phyloP scores from a whole-genome alignment of 2,888 invertebrate species.

The Xylota sylvarum region DNA sequence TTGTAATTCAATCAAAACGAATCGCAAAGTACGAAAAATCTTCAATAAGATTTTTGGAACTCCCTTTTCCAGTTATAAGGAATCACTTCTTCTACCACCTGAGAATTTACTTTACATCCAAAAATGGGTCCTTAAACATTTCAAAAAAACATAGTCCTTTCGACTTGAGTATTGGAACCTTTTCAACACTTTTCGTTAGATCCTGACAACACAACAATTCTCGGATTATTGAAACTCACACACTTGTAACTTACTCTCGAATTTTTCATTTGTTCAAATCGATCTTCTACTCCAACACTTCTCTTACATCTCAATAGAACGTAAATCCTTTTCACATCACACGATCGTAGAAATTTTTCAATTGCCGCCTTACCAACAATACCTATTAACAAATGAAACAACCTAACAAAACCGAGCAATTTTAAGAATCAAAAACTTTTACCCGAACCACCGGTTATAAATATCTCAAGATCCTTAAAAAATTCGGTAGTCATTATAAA shows the following conservation, averaged over 20 bases:
- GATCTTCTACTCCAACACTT: slow-evolving; percentile 87
- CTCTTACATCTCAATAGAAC: slow-evolving; percentile 91
- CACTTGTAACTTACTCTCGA: slow-evolving; percentile 77
- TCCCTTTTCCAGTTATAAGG: no score
- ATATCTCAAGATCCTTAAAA: slow-evolving; percentile 89
- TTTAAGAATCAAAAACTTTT: slow-evolving; percentile 45
- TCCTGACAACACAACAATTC: no score
- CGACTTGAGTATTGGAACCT: no score
- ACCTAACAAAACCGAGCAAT: background rate
- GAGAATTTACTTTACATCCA: no score
- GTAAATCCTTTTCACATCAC: slow-evolving; percentile 91
- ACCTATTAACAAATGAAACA: slow-evolving; percentile 85
- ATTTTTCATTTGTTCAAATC: slow-evolving; percentile 87
- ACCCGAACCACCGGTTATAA: slow-evolving; percentile 93
- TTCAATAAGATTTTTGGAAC: no score
- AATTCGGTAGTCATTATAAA: slow-evolving; percentile 86
- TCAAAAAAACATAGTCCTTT: no score
- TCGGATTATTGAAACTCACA: no score
- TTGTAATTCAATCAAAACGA: no score
- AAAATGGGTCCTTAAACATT: no score
- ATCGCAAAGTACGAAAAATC: no score
- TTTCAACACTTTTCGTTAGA: no score
- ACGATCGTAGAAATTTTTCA: slow-evolving; percentile 94
- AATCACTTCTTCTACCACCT: no score
- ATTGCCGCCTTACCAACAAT: slow-evolving; percentile 95